A percentile compares a stretch with the other conserved stretches of the same genome.
Conservation (phyloP, 2,888 invertebrate species). For the Drosophila gaucha region DNA sequence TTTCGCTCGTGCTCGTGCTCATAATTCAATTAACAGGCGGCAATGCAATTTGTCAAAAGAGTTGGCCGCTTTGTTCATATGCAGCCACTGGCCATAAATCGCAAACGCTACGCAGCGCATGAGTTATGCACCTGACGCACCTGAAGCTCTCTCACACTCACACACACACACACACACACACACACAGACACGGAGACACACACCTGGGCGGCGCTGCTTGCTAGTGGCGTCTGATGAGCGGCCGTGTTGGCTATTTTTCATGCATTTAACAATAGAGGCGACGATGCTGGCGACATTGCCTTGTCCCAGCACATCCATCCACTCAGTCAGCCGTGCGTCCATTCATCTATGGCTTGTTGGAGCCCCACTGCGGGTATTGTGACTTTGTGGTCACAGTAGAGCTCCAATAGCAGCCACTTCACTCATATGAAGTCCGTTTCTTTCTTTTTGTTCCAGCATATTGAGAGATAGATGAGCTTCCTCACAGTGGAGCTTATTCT, state of each 20-base stretch:
- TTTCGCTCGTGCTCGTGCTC: constrained; percentile 27
- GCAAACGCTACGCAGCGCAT: constrained; percentile 61
- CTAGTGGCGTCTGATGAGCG: constrained; percentile 51
- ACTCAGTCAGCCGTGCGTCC: constrained; percentile 25
- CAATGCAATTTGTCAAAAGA: constrained; percentile 74
- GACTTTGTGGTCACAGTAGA: constrained; percentile 2
- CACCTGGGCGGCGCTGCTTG: too few relatives aligned
- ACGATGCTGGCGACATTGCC: constrained; percentile 35
- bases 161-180: constrained; percentile 3
- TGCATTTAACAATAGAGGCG: constrained; percentile 73
- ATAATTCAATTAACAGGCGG: constrained; percentile 71
- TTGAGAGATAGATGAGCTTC: neutral
- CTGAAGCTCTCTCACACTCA: constrained; percentile 1
- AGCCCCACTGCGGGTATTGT: constrained; percentile 5
- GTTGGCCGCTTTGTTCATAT: constrained; percentile 70
- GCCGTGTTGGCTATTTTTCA: constrained; percentile 70
- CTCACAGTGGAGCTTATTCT: too few relatives aligned
- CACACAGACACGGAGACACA: neutral
- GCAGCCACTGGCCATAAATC: constrained; percentile 70
- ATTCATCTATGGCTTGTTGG: constrained; percentile 31
- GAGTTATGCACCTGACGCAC: constrained; percentile 67
- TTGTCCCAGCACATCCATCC: constrained; percentile 33
- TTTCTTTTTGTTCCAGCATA: too few relatives aligned
- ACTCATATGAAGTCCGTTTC: neutral
- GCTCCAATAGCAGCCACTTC: constrained; percentile 5